These are phyloP conservation scores for Erebia ligea DNA, from an alignment of 2,888 invertebrate species.

Conservation along the genomic window DNA sequence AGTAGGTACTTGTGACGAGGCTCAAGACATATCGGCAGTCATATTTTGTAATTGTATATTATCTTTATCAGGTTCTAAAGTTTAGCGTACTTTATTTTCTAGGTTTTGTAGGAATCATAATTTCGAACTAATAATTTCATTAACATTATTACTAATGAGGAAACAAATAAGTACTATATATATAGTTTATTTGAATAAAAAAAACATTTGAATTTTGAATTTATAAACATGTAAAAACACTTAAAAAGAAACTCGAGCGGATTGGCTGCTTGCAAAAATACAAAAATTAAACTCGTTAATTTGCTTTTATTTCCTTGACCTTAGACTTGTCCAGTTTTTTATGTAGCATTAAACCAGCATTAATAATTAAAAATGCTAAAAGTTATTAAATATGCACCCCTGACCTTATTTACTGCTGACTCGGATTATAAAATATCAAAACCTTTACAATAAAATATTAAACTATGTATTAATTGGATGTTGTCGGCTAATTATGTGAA, in stretches of 20 bases:
- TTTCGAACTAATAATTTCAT: too few relatives aligned
- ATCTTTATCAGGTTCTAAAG: too few relatives aligned
- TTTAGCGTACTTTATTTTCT: too few relatives aligned
- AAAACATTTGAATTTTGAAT: too few relatives aligned
- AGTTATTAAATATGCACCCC: constrained; percentile 30
- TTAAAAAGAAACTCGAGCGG: background rate
- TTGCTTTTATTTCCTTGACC: constrained; percentile 5
- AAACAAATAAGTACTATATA: too few relatives aligned
- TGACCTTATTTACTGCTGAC: constrained; percentile 26
- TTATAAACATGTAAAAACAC: background rate
- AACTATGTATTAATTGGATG: constrained; percentile 1
- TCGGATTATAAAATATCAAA: background rate
- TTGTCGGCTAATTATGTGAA: background rate
- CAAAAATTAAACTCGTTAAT: background rate
- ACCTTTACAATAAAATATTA: background rate
- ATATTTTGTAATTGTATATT: too few relatives aligned
- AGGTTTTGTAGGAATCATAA: too few relatives aligned
- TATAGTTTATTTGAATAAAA: too few relatives aligned
- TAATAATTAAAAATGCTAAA: constrained; percentile 20
- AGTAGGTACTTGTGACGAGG: too few relatives aligned
- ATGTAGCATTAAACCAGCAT: constrained; percentile 24
- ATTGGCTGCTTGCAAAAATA: background rate
- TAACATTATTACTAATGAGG: too few relatives aligned
- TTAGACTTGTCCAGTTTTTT: constrained; percentile 5
- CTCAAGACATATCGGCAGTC: too few relatives aligned